A percentile compares a stretch with the other conserved stretches of the same genome.
These are phyloP conservation scores for Drosophila albomicans DNA, from an alignment of 1,140 invertebrate species.

Conservation along the genomic window DNA sequence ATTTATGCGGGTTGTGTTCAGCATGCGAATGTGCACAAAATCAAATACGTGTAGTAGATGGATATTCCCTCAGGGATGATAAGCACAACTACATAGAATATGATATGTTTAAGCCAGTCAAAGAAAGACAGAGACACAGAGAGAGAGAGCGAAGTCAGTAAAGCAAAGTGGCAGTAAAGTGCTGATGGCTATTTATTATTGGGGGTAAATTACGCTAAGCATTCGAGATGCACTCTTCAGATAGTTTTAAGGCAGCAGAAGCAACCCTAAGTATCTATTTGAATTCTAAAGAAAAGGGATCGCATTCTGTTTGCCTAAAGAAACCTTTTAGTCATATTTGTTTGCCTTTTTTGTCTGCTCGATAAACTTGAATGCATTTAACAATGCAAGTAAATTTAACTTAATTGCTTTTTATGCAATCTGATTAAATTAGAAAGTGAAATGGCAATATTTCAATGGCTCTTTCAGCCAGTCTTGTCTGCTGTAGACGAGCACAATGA, in stretches of 20 bases:
- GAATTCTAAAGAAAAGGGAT: background rate
- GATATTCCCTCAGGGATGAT: slow-evolving; percentile 1
- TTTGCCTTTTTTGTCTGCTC: background rate
- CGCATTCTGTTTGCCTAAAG: background rate
- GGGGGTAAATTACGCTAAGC: background rate
- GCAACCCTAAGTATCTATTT: background rate
- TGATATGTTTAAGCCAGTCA: background rate
- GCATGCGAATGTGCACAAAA: slow-evolving; percentile 23
- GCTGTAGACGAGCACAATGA: slow-evolving; percentile 23
- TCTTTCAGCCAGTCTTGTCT: slow-evolving; percentile 6
- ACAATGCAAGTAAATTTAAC: no score
- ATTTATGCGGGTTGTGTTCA: slow-evolving; percentile 51
- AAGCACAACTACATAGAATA: background rate
- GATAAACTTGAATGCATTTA: background rate
- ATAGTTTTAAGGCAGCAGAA: background rate
- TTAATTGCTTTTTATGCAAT: background rate
- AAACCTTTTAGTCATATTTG: background rate
- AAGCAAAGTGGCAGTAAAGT: background rate
- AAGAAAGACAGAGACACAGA: background rate
- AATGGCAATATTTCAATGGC: background rate
- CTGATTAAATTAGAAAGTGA: background rate
- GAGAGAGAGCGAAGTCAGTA: background rate
- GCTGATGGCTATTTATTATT: background rate
- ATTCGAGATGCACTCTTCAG: background rate
- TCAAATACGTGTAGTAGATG: background rate